Percentiles rank a stretch among this genome's conserved stretches.
Conservation (phyloP, 2,888 invertebrate species). For the Epicampocera succincta region DNA sequence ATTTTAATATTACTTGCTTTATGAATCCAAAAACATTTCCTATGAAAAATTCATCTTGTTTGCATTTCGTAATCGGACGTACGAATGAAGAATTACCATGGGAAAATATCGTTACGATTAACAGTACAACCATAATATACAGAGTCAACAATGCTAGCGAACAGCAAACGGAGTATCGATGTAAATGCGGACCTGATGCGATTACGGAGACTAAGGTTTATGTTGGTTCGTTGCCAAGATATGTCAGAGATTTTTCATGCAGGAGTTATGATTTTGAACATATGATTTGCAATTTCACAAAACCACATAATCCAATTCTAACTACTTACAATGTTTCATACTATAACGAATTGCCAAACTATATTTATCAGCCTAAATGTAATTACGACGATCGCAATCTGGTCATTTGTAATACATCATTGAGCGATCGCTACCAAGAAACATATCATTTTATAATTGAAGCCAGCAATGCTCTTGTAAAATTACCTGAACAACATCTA, state of each 20-base stretch:
- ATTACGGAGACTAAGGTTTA: constrained; percentile 74
- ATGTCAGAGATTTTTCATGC: constrained; percentile 87
- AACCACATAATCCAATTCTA: constrained; percentile 83
- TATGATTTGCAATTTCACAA: constrained; percentile 89
- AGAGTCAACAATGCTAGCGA: constrained; percentile 73
- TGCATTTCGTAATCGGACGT: constrained; percentile 73
- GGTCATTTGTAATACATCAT: constrained; percentile 76
- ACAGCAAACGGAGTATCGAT: constrained; percentile 73
- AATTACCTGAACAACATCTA: constrained; percentile 70
- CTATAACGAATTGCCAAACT: constrained; percentile 66
- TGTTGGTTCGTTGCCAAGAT: constrained; percentile 84
- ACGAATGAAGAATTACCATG: constrained; percentile 63
- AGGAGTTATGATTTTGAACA: constrained; percentile 88
- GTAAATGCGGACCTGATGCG: constrained; percentile 75
- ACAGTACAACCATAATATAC: constrained; percentile 75
- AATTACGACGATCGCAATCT: constrained; percentile 74
- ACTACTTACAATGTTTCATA: constrained; percentile 83
- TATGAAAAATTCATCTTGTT: constrained; percentile 71
- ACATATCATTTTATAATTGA: constrained; percentile 84
- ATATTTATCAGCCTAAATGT: constrained; percentile 72
- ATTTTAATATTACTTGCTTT: constrained; percentile 77
- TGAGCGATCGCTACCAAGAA: constrained; percentile 81
- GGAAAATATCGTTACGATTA: constrained; percentile 67
- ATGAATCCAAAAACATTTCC: constrained; percentile 75
- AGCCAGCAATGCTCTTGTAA: constrained; percentile 86